phyloP scores from a whole-genome alignment of 2,888 invertebrate genomes.

The Tachina fera region DNA sequence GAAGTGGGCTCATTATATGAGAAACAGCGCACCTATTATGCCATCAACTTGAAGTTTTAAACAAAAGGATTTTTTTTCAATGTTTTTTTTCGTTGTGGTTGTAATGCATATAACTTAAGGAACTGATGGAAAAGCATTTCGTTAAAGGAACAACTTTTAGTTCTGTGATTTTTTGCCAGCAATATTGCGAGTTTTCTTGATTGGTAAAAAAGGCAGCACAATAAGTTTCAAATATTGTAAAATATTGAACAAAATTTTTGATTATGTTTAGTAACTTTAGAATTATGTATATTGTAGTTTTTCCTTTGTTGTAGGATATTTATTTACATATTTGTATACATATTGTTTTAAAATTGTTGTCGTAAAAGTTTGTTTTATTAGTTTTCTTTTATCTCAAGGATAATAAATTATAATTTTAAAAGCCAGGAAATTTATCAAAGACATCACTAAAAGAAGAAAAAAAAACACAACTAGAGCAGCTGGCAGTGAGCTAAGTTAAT shows the following conservation, averaged over 20 bases:
- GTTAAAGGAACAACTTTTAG: slow-evolving; percentile 36
- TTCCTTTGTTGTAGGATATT: slow-evolving; percentile 10
- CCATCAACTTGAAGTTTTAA: slow-evolving; percentile 44
- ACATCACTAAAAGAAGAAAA: background rate
- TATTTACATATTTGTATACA: background rate
- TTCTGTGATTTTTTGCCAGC: slow-evolving; percentile 8
- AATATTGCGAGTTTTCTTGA: slow-evolving; percentile 3
- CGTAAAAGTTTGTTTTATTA: slow-evolving; percentile 16
- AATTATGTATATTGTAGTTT: slow-evolving; percentile 2
- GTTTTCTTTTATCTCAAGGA: slow-evolving; percentile 18
- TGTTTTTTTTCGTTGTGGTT: slow-evolving; percentile 44
- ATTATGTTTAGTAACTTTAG: slow-evolving; percentile 24
- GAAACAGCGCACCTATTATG: slow-evolving; percentile 58
- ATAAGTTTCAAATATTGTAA: slow-evolving; percentile 39
- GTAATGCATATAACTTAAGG: slow-evolving; percentile 18
- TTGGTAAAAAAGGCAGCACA: slow-evolving; percentile 21
- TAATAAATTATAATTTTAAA: slow-evolving; percentile 11
- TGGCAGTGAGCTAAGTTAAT: too few species aligned
- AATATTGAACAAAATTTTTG: slow-evolving; percentile 43
- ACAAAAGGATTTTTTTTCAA: slow-evolving; percentile 38
- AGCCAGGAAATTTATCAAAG: background rate
- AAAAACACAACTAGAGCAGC: background rate
- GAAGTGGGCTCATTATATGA: slow-evolving; percentile 51
- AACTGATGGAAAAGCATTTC: slow-evolving; percentile 43
- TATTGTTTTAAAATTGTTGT: background rate